Base-by-base conservation (phyloP, 2,888 invertebrate species). In the Clivina fossor region DNA sequence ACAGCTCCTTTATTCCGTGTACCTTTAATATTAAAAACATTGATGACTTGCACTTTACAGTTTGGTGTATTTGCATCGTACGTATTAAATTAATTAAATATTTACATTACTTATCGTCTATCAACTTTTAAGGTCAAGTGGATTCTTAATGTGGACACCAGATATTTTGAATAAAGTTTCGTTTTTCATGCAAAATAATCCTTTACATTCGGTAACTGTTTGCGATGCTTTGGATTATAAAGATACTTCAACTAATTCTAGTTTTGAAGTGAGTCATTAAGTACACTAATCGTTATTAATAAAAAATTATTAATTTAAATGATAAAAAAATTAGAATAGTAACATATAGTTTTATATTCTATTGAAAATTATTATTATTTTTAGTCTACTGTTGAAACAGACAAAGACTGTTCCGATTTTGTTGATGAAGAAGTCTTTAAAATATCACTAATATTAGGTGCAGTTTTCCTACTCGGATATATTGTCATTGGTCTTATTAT, bases 131-230 rank as follows among this genome's bases (percentile, higher is more conserved):
- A 80, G 80, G 7, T 77, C 78, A 0, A 78, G 80, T 35, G 79
- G 80, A 0, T 76, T 81, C 64, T 77, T 78, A 64, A 76, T 82
- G 48, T 82, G 82, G 82, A 79, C 80, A 60, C 82, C 82, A 0
- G 75, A 79, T 15, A 80, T 82, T 53, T 65, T 82, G 13, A 81
- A 82, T 66, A 76, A 77, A 1, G 69, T 82, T 62, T 64, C 67
- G 16, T 61, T 63, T 16, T 71, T 65, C 49, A 64, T 64, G 18
- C 57, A 61, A 43, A 56, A 63, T 24, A 62, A 66, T 16, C 61
- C 65, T 1, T 58, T 59, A n/a, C 57, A 62, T 8, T 60, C 65
- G 9, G 65, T 70, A 3, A 63, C 67, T 8, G 63, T 72, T 32
- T 74, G 74, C 57, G 63, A 61, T 18, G 66, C 73, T 8, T 61